Base-by-base conservation (phyloP, 2,888 invertebrate species). In the Sminthurinus aureus region DNA sequence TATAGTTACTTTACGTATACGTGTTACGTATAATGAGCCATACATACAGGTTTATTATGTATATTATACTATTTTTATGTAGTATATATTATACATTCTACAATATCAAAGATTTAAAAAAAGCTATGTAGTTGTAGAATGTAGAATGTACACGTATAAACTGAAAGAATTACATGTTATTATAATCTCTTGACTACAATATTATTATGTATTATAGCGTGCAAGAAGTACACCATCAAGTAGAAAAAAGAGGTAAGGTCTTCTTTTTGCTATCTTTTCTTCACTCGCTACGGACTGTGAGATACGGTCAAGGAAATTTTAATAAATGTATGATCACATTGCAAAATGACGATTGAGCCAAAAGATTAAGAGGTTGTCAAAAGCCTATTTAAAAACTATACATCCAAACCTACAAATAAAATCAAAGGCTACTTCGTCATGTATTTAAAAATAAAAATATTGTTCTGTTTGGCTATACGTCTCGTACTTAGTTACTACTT, bases 271-370 rank as follows among this genome's bases (percentile, higher is more conserved):
- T 15, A 76, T 76, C 50, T 76, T 76, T n/a, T 15, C n/a, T n/a
- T 64, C 64, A 18, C 64, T 69, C 69, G 69, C 79, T 79, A 82
- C 82, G 84, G 79, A 81, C 81, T 81, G 22, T 18, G 58, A 66
- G 84, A 82, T 82, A 88, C 81, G 87, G 87, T 81, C 86, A 87
- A 38, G 81, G 87, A 50, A 12, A n/a, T n/a, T 15, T 58, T 6
- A 58, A 71, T 71, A 51, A 12, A 50, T 76, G 22, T 52, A 12
- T 38, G 38, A 38, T 38, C 38, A 38, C 38, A 58, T 58, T 58
- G 18, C 13, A 18, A 58, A 58, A 58, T 58, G 58, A 58, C 58
- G 58, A 58, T 58, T 58, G 58, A 58, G 18, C 58, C 58, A 58
- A 58, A 58, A 58, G 58, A 58, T 58, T 15, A 58, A 58, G 15